Percentiles rank a stretch among this genome's conserved stretches.
These are phyloP conservation scores for Otus scops DNA, from an alignment of 2,797 vertebrate species.

Conservation along the genomic window DNA sequence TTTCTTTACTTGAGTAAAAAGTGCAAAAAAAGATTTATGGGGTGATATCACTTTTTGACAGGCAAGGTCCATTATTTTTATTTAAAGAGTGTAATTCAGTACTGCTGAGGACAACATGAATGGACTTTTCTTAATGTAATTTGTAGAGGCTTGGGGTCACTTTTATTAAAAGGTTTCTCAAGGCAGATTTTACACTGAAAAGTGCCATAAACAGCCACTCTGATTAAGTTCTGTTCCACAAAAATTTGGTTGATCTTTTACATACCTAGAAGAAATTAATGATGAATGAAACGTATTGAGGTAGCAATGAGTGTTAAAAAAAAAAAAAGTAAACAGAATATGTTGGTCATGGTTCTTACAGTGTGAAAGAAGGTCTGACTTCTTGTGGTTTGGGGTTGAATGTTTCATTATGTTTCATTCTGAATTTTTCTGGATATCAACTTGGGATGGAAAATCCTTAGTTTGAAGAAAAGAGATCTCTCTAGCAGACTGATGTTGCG, in stretches of 20 bases:
- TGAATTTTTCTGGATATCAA: neutral
- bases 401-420: neutral
- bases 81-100: neutral
- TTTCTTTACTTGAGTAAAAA: neutral
- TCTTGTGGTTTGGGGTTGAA: accelerated
- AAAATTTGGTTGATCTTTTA: neutral
- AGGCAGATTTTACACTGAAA: neutral
- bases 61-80: conserved; percentile 26
- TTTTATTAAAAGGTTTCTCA: conserved; percentile 14
- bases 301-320: neutral
- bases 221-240: neutral
- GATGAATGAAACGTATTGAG: neutral
- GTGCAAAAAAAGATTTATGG: neutral
- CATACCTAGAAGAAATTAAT: neutral
- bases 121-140: neutral
- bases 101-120: neutral
- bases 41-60: neutral
- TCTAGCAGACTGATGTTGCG: neutral
- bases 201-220: neutral
- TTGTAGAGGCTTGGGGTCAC: neutral
- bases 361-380: neutral
- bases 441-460: neutral
- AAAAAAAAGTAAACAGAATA: neutral
- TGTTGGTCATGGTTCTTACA: neutral
- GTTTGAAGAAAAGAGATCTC: neutral